These are phyloP conservation scores for Physocephala rufipes DNA, from an alignment of 2,888 invertebrate species.

Conservation along the genomic window DNA sequence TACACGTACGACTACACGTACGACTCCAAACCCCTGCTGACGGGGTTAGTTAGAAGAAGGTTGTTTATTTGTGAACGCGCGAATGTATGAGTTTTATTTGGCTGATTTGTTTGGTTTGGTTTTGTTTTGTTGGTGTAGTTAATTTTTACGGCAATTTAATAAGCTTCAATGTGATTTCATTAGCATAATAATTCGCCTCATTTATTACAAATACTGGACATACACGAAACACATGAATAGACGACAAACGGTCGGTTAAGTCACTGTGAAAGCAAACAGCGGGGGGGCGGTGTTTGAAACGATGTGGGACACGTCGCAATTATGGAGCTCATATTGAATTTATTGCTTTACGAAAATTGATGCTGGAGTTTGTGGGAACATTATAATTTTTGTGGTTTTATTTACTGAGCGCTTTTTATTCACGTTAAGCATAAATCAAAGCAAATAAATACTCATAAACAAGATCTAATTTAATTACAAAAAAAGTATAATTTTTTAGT, in stretches of 20 bases:
- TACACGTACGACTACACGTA: slow-evolving; percentile 24
- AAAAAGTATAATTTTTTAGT: too few relatives aligned
- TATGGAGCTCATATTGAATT: slow-evolving; percentile 4
- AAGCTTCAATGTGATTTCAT: slow-evolving; percentile 45
- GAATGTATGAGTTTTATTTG: too few relatives aligned
- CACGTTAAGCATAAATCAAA: slow-evolving; percentile 2
- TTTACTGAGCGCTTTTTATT: background rate
- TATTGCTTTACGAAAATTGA: slow-evolving; percentile 3
- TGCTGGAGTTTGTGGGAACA: slow-evolving; percentile 5
- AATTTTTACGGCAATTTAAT: slow-evolving; percentile 51
- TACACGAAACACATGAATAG: background rate
- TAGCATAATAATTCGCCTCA: slow-evolving; percentile 34
- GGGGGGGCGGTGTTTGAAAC: too few relatives aligned
- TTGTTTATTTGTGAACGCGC: background rate
- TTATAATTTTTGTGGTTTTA: slow-evolving; percentile 4
- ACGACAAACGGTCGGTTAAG: too few relatives aligned
- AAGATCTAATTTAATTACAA: background rate
- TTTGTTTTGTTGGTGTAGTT: slow-evolving; percentile 43
- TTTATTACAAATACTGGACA: background rate
- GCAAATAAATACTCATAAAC: background rate
- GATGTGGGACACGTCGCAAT: background rate
- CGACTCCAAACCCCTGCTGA: background rate
- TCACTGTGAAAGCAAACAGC: too few relatives aligned
- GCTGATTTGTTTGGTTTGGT: slow-evolving; percentile 21
- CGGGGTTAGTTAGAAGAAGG: background rate